These are phyloP conservation scores for Pseudonaja textilis DNA, from an alignment of 2,113 vertebrate species.

Conservation along the genomic window DNA sequence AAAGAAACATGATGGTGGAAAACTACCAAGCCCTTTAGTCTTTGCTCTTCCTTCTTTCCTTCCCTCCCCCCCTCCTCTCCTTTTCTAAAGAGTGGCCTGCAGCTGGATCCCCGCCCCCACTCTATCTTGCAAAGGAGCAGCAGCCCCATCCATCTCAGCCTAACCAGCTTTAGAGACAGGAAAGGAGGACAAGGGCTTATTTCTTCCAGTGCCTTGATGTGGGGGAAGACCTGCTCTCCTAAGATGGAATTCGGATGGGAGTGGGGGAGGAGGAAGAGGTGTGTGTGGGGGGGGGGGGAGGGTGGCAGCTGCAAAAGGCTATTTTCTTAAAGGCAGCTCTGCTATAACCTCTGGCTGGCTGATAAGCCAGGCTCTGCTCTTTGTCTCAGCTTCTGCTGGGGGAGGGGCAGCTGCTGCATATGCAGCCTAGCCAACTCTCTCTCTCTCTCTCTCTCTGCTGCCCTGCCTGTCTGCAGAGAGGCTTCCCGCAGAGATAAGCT, in stretches of 20 bases:
- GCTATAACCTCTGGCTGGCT: constrained; percentile 14
- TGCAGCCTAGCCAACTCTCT: neutral
- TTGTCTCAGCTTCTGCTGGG: constrained; percentile 2
- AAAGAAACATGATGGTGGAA: neutral
- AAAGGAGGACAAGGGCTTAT: neutral
- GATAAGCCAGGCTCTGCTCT: constrained; percentile 14
- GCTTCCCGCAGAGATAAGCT: constrained; percentile 18
- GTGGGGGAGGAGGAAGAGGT: neutral
- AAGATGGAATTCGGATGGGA: neutral
- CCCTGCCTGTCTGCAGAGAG: neutral
- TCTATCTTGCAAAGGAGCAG: neutral
- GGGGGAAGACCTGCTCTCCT: neutral
- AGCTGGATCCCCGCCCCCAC: constrained; percentile 1
- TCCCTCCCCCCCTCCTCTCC: neutral
- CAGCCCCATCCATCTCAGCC: constrained; percentile 16
- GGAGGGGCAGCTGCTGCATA: constrained; percentile 28
- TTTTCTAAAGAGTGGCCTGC: neutral
- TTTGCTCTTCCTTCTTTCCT: neutral
- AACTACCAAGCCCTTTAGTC: neutral
- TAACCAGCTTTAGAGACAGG: neutral
- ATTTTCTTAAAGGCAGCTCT: constrained; percentile 1
- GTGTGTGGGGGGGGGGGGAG: no score
- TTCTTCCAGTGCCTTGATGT: neutral
- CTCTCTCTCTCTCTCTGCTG: neutral
- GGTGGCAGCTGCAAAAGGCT: neutral